Evolutionary conservation across 2,888 invertebrate genomes (phyloP).

Genomic region (Serrognathus titanus): DNA sequence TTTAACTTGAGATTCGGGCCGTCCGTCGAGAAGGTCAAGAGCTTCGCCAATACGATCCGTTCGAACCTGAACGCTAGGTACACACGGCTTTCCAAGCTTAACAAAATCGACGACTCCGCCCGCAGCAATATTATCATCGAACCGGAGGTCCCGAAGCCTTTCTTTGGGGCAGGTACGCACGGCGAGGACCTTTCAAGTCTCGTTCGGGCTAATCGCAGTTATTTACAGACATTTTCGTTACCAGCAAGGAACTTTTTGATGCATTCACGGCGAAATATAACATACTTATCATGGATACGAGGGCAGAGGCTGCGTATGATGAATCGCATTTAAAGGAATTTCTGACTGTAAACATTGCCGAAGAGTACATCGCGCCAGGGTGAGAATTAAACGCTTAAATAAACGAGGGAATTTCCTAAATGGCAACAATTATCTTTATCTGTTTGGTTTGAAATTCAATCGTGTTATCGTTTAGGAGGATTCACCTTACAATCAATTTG

Average conservation of each 20-base stretch:
- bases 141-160: not conserved
- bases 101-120: not conserved
- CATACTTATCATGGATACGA: constrained; percentile 18
- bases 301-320: constrained; percentile 6
- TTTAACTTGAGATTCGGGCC: constrained; percentile 5
- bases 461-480: too few relatives aligned
- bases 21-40: not conserved
- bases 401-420: too few relatives aligned
- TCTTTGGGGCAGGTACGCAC: constrained; percentile 11
- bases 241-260: constrained; percentile 10
- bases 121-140: not conserved
- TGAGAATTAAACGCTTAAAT: not conserved
- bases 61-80: constrained; percentile 1
- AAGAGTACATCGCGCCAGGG: constrained; percentile 14
- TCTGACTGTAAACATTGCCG: constrained; percentile 14
- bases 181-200: too few relatives aligned
- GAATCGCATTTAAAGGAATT: constrained; percentile 16
- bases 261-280: not conserved
- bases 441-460: too few relatives aligned
- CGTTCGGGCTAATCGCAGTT: not conserved
- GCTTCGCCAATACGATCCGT: not conserved
- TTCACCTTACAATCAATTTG: too few relatives aligned
- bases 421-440: too few relatives aligned
- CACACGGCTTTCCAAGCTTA: not conserved
- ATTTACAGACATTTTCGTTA: constrained; percentile 1